Evolutionary conservation across 2,113 vertebrate species (phyloP), one percentile per base, ranked within the genome.

Genomic region (Bothrops jararaca): DNA sequence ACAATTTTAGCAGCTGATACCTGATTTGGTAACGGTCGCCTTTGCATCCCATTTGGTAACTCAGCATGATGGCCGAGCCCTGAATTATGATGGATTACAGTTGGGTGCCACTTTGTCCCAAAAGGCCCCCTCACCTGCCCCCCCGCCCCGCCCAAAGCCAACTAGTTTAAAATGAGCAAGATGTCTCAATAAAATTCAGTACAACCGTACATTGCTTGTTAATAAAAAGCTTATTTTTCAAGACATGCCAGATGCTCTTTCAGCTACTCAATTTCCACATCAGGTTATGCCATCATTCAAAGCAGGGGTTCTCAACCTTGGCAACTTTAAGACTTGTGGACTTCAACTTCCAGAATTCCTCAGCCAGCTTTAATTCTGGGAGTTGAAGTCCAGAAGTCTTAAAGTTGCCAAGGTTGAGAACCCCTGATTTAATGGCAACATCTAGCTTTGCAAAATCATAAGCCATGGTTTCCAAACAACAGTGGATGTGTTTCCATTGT

Each of bases 1-100:
- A 91, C 60, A 26, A 91, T 58, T 91, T 58, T 86, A 85, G 54
- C 80, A 91, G 80, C 85, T 24, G 56, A 86, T 85, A 86, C 86
- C 86, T 34, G 58, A 52, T 20, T 29, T 34, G 45, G 58, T 18
- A n/a, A 34, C 8, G 4, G n/a, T 18, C 0, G 60, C 60, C 8
- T 91, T 86, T 60, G 42, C 42, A 58, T 50, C 90, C 48, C 80
- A 20, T 91, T 86, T 57, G 54, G 39, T 45, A 86, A 29, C 54
- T 91, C 26, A 58, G 54, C 54, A 12, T 4, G 26, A 13, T 29
- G 26, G 10, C 90, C 23, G 26, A 85, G 29, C 42, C 24, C 4
- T 50, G 56, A 91, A 86, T 50, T 29, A 11, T 50, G 80, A 58
- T 34, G 20, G 80, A 86, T 86, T 91, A 50, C 54, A 1, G 45